Base-by-base conservation (phyloP, 2,888 invertebrate genomes). In the Biston stratarius region DNA sequence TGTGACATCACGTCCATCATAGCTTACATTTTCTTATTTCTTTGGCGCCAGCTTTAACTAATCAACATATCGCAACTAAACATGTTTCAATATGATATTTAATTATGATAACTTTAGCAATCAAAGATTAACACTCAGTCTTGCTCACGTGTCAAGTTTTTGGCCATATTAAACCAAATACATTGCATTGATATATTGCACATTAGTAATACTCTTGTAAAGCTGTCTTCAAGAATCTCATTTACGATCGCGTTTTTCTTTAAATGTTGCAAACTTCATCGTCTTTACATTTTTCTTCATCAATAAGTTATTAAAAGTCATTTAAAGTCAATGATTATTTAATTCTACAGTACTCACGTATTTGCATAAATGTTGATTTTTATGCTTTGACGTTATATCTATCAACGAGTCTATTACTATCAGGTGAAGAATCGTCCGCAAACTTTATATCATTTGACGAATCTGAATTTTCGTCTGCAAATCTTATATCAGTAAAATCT, bases 401-500 rank as follows among this genome's bases (percentile, higher is more conserved):
- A 74, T 92, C 92, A 73, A 83, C 81, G 71, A 92, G 73, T 71
- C 85, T 86, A 82, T 94, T 94, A 75, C 92, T 92, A 75, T 94
- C 94, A 0, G 94, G 92, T 0, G 94, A 93, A 1, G 94, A 93
- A 73, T 92, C 94, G 64, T 92, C 94, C 12, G 89, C 92, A 72
- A 91, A 93, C 76, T 90, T 91, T 7, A 93, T 92, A 75, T 94
- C 94, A 70, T 87, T 90, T 0, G 94, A 94, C 34, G 93, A 92
- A 78, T 95, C 95, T 0, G 95, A 95, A 74, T 95, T 95, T 44
- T 96, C 96, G 78, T 97, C 97, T 8, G 96, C 97, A 82, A 96
- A 97, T 79, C 95, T 96, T 56, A 97, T 95, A 74, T 96, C 96
- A 61, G 95, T 95, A 62, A 96, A 89, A 75, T 95, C 95, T 56